These are phyloP conservation scores for Melanotus villosus DNA, from an alignment of 2,888 invertebrate species.

Conservation along the genomic window DNA sequence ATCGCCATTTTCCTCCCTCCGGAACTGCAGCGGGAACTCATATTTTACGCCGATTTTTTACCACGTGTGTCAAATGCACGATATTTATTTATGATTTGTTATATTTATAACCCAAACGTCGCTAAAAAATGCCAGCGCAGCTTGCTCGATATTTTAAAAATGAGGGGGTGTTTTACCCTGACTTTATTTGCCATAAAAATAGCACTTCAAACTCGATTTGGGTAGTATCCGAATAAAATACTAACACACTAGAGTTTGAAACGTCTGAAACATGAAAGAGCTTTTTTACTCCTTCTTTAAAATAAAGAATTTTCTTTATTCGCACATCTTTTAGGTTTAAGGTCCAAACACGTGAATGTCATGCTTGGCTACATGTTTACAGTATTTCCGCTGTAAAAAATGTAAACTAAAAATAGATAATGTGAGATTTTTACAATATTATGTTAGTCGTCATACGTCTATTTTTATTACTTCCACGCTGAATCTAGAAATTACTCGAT, in stretches of 20 bases:
- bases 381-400: conserved; percentile 8
- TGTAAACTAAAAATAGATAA: neutral
- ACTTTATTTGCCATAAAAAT: conserved; percentile 28
- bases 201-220: neutral
- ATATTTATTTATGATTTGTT: conserved; percentile 50
- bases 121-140: conserved; percentile 36
- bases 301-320: neutral
- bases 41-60: conserved; percentile 47
- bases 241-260: too few relatives aligned
- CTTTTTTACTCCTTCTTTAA: neutral
- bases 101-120: conserved; percentile 42
- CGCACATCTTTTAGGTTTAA: conserved; percentile 1
- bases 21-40: conserved; percentile 33
- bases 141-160: conserved; percentile 44
- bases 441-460: neutral
- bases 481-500: neutral
- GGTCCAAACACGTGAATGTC: conserved; percentile 18
- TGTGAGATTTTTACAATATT: conserved; percentile 6
- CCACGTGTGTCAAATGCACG: conserved; percentile 45
- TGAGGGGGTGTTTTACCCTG: conserved; percentile 33
- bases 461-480: conserved; percentile 9
- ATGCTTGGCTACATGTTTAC: conserved; percentile 21
- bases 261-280: neutral
- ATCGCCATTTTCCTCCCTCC: conserved; percentile 36
- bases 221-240: too few relatives aligned